Evolutionary conservation across 2,113 vertebrate genomes (phyloP).

Genomic region (Trematocara stigmaticum): DNA sequence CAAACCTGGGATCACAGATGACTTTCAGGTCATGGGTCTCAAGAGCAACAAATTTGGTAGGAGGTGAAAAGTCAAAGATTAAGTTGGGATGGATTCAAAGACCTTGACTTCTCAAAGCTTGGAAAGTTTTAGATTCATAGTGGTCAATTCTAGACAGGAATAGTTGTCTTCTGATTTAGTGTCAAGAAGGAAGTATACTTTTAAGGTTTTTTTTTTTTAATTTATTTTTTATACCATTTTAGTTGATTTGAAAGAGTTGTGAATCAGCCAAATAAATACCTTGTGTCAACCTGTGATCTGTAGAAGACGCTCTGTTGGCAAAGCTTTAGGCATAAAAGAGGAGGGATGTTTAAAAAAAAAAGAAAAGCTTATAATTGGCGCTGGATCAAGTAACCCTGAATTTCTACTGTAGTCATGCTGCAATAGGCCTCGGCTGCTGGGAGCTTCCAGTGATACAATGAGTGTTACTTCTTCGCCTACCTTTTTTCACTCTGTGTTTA

Average conservation of each 20-base stretch:
- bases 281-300: neutral
- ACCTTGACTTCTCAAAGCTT: neutral
- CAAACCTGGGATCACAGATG: neutral
- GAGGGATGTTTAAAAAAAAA: neutral
- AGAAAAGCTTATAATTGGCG: neutral
- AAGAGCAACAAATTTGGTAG: neutral
- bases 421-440: neutral
- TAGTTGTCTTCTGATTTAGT: neutral
- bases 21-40: neutral
- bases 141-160: neutral
- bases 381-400: neutral
- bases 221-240: neutral
- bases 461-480: neutral
- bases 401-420: neutral
- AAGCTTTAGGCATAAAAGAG: neutral
- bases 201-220: rapidly evolving
- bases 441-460: neutral
- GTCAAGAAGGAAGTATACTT: neutral
- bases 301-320: neutral
- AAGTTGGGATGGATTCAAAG: neutral
- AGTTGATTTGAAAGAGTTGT: neutral
- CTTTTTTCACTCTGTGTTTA: neutral
- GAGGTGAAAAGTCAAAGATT: neutral
- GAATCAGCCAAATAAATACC: neutral
- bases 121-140: neutral